Evolutionary conservation across 2,113 vertebrate genomes (phyloP).

Genomic region (Bos javanicus): DNA sequence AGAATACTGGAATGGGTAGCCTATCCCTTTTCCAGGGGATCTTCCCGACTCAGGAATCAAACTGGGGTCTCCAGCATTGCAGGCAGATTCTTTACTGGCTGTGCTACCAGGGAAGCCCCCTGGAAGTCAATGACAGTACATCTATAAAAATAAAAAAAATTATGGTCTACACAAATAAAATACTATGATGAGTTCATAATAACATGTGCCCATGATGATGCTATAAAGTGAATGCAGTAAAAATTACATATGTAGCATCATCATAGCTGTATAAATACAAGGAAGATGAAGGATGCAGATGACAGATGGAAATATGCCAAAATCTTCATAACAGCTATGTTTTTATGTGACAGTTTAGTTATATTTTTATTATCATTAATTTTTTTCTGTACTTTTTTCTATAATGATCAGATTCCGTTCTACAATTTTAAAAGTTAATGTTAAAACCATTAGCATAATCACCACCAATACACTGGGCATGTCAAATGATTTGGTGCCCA

Average conservation of each 20-base stretch:
- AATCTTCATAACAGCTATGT: neutral
- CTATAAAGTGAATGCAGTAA: no score
- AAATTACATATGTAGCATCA: neutral
- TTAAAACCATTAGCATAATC: neutral
- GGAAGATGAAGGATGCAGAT: neutral
- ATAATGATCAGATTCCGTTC: neutral
- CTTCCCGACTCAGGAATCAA: neutral
- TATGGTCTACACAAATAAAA: neutral
- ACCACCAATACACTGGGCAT: no score
- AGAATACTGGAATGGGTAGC: neutral
- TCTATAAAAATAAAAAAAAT: neutral
- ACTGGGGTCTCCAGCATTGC: neutral
- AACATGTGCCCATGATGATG: rapidly evolving
- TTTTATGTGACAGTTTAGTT: neutral
- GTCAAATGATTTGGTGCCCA: neutral
- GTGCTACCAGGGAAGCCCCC: neutral
- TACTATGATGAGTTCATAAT: neutral
- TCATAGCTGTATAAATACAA: neutral
- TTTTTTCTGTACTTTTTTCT: neutral
- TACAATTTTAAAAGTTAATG: neutral
- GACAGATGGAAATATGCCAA: neutral
- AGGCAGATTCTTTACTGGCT: neutral
- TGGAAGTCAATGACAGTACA: neutral
- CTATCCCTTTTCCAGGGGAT: neutral
- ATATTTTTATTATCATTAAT: neutral